phyloP scores from a whole-genome alignment of 2,797 vertebrate genomes.

The Australoheros facetus region DNA sequence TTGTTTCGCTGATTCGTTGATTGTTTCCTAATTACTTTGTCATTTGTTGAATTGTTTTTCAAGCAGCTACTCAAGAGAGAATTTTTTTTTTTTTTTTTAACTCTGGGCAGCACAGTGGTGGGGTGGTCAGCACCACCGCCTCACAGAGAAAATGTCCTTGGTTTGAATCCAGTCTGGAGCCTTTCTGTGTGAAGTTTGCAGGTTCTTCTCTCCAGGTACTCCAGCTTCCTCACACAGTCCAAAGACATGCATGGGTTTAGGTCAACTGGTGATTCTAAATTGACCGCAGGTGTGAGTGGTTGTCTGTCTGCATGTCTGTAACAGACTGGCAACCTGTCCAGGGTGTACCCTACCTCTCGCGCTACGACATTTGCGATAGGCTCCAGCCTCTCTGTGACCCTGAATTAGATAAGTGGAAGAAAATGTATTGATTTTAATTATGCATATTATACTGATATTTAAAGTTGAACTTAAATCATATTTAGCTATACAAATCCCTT shows the following conservation, averaged over 20 bases:
- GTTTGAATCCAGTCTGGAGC: background rate
- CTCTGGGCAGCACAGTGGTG: background rate
- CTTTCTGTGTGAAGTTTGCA: background rate
- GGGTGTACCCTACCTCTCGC: background rate
- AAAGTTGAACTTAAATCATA: background rate
- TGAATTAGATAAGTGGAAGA: background rate
- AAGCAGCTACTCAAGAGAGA: background rate
- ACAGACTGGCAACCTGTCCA: background rate
- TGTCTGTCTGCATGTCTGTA: background rate
- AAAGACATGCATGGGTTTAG: accelerated
- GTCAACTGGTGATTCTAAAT: background rate
- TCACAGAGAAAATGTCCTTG: background rate
- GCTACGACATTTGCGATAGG: background rate
- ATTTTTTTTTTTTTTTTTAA: too few relatives aligned
- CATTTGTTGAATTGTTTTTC: background rate
- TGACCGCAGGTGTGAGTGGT: background rate
- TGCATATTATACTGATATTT: background rate
- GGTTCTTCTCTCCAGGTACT: background rate
- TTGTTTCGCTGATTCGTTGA: background rate
- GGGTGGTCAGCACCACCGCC: background rate
- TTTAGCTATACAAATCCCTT: background rate
- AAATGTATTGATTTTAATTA: background rate
- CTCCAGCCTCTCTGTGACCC: background rate
- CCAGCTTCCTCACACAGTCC: background rate
- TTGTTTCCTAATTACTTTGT: background rate